Percentiles rank a stretch among this genome's conserved stretches.
These are phyloP conservation scores for Exephanes ischioxanthus DNA, from an alignment of 2,888 invertebrate species.

Conservation along the genomic window DNA sequence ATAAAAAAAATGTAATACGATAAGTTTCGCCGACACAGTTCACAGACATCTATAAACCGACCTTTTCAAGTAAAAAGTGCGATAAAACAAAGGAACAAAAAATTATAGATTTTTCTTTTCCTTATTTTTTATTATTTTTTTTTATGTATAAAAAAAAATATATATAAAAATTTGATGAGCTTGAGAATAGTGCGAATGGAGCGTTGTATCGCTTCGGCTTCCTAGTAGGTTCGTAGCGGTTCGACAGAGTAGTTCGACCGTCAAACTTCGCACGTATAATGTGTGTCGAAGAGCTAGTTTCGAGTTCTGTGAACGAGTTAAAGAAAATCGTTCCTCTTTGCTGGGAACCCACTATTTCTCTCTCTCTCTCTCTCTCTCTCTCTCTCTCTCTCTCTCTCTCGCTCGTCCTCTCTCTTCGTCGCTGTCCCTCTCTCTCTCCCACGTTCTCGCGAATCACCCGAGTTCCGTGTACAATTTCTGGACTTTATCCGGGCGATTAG, in stretches of 20 bases:
- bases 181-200: slow-evolving; percentile 44
- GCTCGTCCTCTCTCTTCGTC: slow-evolving; percentile 46
- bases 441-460: slow-evolving; percentile 39
- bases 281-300: slow-evolving; percentile 55
- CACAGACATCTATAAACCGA: not conserved
- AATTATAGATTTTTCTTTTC: slow-evolving; percentile 20
- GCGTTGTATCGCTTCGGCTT: slow-evolving; percentile 13
- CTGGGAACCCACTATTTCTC: slow-evolving; percentile 60
- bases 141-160: slow-evolving; percentile 33
- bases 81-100: not conserved
- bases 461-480: slow-evolving; percentile 46
- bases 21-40: slow-evolving; percentile 3
- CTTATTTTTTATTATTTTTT: not conserved
- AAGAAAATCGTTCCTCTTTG: slow-evolving; percentile 60
- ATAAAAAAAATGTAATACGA: not conserved
- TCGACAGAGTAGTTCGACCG: slow-evolving; percentile 53
- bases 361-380: slow-evolving; percentile 44
- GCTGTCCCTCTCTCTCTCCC: slow-evolving; percentile 48
- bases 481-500: slow-evolving; percentile 60
- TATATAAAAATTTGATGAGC: slow-evolving; percentile 62
- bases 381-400: slow-evolving; percentile 53
- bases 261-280: slow-evolving; percentile 41
- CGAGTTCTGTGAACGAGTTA: slow-evolving; percentile 61
- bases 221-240: slow-evolving; percentile 23
- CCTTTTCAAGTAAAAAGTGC: not conserved